Evolutionary conservation across 2,888 invertebrate genomes (phyloP), one percentile per base, ranked within the genome.

Genomic region (Netelia fuscicornis): DNA sequence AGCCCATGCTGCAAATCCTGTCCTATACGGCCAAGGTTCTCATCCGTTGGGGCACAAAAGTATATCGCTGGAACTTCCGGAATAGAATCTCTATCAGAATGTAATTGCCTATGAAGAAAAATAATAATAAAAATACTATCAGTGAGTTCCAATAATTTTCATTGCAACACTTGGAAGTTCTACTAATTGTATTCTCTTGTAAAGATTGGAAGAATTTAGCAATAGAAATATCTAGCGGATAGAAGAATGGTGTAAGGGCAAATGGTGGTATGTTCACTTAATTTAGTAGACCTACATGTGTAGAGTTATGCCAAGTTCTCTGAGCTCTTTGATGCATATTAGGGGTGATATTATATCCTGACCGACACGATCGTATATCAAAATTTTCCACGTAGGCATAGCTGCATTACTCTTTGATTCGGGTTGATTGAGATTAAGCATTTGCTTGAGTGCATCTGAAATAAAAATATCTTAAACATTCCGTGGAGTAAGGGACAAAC

Each of bases 51-150:
- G 87, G 98, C 96, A 94, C 99, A 98, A 94, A 99, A 99, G 94
- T 99, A 99, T 56, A 99, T 97, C 0, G 99, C 99, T 68, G 99
- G 99, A 1, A 99, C 99, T 95, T 99, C 99, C 6, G 99, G 99
- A 91, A 99, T 98, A n/a, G 97, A 95, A 93, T 98, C 98, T 83
- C 98, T 95, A 92, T 98, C 97, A 8, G 98, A 97, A 94, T 98
- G 98, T 75, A 98, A 94, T 93, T 97, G 97, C 52, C 98, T 98
- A 94, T 91, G 86, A n/a, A 70, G 17, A 70, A 60, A 67, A 42
- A 54, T 2, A 67, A 42, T n/a, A 42, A 68, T 20, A n/a, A 11
- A 75, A n/a, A 3, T 6, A 20, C 20, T 20, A n/a, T 17, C 17
- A 75, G n/a, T 52, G 9, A 11, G 1, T n/a, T 56, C 8, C 23